These are phyloP conservation scores for human DNA, from an alignment of 2,113 vertebrate genomes.

Conservation along the genomic window DNA sequence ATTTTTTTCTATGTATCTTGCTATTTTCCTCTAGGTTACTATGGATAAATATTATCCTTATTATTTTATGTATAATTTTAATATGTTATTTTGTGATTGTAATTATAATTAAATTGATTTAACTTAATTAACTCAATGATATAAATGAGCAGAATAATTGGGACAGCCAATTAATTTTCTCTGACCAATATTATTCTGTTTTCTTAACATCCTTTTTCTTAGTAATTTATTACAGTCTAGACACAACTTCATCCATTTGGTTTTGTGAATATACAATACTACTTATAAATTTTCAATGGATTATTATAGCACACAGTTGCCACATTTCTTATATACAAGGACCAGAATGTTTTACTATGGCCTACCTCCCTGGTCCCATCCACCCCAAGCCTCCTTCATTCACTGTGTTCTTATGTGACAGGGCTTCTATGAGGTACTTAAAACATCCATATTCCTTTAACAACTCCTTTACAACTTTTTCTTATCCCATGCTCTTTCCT, in stretches of 20 bases:
- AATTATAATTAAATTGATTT: neutral
- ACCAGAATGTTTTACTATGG: neutral
- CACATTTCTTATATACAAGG: neutral
- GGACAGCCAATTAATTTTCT: neutral
- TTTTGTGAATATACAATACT: neutral
- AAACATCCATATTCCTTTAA: neutral
- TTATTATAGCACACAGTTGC: neutral
- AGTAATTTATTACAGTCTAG: neutral
- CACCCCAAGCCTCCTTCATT: neutral
- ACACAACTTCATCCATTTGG: neutral
- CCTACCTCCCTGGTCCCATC: neutral
- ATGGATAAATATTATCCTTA: neutral
- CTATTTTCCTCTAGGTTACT: neutral
- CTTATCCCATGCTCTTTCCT: neutral
- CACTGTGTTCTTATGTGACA: fast-evolving
- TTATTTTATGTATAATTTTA: neutral
- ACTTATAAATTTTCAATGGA: neutral
- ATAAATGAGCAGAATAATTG: neutral
- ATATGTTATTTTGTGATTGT: neutral
- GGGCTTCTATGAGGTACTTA: neutral
- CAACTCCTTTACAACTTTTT: neutral
- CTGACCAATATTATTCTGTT: neutral
- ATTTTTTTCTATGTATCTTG: neutral
- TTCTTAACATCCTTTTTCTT: neutral
- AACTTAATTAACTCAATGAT: too few relatives aligned